Conservation (phyloP, 2,888 invertebrate genomes). For the Ceriagrion tenellum region DNA sequence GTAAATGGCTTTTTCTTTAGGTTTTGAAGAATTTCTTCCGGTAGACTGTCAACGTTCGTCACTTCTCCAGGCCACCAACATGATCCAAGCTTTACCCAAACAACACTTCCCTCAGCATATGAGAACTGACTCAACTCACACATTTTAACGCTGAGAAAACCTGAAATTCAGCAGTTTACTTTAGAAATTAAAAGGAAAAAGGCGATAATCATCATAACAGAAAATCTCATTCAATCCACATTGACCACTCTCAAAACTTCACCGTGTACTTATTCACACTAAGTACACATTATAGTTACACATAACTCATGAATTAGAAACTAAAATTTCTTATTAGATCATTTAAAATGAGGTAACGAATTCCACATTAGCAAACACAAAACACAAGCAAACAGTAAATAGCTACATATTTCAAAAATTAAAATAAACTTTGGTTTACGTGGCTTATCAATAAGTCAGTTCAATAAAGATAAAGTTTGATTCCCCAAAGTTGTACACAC, state of each 20-base stretch:
- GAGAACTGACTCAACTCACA: conserved; percentile 85
- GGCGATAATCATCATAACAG: not conserved
- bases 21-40: conserved; percentile 84
- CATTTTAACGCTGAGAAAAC: conserved; percentile 77
- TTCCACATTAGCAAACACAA: conserved; percentile 26
- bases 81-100: conserved; percentile 90
- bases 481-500: conserved; percentile 48
- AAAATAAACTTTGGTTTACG: conserved; percentile 64
- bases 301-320: not conserved
- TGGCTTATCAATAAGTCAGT: conserved; percentile 52
- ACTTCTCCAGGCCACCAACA: conserved; percentile 95
- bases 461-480: conserved; percentile 53
- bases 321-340: not conserved
- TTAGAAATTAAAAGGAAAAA: not conserved
- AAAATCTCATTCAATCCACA: not conserved
- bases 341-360: not conserved
- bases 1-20: conserved; percentile 88
- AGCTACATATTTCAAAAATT: conserved; percentile 53
- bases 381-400: conserved; percentile 65
- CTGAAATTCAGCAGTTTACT: not conserved
- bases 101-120: conserved; percentile 88
- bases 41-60: conserved; percentile 82
- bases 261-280: not conserved
- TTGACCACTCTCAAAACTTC: not conserved
- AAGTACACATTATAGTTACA: not conserved